A percentile compares a stretch with the other conserved stretches of the same genome.
These are phyloP conservation scores for Cataglyphis albicans DNA, from an alignment of 2,888 invertebrate genomes.

Conservation along the genomic window DNA sequence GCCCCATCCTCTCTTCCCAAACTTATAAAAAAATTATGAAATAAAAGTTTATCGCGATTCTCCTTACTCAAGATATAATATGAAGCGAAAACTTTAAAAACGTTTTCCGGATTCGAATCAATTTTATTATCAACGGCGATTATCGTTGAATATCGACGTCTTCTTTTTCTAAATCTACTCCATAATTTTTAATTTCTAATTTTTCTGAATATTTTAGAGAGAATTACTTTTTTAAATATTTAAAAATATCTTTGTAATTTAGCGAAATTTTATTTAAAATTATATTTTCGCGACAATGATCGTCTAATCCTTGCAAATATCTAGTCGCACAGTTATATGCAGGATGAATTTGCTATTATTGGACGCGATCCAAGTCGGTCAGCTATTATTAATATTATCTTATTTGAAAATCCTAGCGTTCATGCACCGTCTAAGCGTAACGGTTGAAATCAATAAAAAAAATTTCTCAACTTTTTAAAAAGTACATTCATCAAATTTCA, in stretches of 20 bases:
- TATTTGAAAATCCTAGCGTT: slow-evolving; percentile 24
- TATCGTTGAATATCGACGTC: not conserved
- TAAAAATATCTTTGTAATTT: not conserved
- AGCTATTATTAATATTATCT: slow-evolving; percentile 47
- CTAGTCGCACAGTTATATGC: slow-evolving; percentile 24
- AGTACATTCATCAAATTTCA: not conserved
- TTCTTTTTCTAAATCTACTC: not conserved
- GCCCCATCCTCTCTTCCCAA: not conserved
- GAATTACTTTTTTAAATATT: not conserved
- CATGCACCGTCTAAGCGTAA: not conserved
- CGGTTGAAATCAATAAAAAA: not conserved
- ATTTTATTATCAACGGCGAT: not conserved
- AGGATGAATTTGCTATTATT: slow-evolving; percentile 48
- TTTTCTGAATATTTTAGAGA: not conserved
- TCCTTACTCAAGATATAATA: not conserved
- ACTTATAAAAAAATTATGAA: not conserved
- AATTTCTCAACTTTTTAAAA: not conserved
- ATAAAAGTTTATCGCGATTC: not conserved
- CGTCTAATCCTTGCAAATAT: slow-evolving; percentile 4
- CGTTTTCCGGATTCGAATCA: not conserved
- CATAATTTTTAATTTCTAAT: not conserved
- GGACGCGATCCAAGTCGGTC: slow-evolving; percentile 44
- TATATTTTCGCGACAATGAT: not conserved
- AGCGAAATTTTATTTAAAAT: not conserved
- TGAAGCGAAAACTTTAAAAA: not conserved